phyloP scores from a whole-genome alignment of 2,888 invertebrate species.

The Heliconius ethilla region DNA sequence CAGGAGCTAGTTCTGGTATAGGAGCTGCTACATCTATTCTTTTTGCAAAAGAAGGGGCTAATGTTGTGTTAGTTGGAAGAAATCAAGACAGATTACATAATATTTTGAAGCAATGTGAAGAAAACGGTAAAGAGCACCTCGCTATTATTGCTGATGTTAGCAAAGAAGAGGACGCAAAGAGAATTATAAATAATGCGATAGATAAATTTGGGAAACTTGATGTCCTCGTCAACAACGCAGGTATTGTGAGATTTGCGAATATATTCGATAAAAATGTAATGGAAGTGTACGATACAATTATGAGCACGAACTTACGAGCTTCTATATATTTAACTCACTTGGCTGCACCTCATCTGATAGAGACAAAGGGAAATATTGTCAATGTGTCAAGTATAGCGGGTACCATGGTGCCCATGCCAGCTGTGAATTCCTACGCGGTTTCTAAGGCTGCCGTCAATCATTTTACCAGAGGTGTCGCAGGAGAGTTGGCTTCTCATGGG shows the following conservation, averaged over 20 bases:
- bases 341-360: conserved; percentile 51
- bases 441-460: conserved; percentile 89
- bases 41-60: conserved; percentile 53
- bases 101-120: conserved; percentile 46
- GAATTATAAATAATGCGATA: conserved; percentile 51
- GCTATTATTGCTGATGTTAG: conserved; percentile 53
- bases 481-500: conserved; percentile 81
- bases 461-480: conserved; percentile 85
- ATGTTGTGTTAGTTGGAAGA: conserved; percentile 54
- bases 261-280: conserved; percentile 48
- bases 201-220: conserved; percentile 55
- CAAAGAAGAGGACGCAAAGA: conserved; percentile 50
- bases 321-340: conserved; percentile 51
- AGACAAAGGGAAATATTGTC: conserved; percentile 56
- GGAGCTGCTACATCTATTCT: conserved; percentile 51
- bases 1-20: conserved; percentile 56
- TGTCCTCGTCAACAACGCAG: conserved; percentile 59
- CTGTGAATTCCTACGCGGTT: conserved; percentile 78
- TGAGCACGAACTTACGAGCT: conserved; percentile 53
- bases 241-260: conserved; percentile 41
- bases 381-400: conserved; percentile 57
- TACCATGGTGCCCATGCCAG: conserved; percentile 1
- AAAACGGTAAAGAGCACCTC: conserved; percentile 48
- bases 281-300: conserved; percentile 50
- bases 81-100: conserved; percentile 50